These are phyloP conservation scores for Gibbula magus DNA, from an alignment of 2,888 invertebrate genomes.

Conservation along the genomic window DNA sequence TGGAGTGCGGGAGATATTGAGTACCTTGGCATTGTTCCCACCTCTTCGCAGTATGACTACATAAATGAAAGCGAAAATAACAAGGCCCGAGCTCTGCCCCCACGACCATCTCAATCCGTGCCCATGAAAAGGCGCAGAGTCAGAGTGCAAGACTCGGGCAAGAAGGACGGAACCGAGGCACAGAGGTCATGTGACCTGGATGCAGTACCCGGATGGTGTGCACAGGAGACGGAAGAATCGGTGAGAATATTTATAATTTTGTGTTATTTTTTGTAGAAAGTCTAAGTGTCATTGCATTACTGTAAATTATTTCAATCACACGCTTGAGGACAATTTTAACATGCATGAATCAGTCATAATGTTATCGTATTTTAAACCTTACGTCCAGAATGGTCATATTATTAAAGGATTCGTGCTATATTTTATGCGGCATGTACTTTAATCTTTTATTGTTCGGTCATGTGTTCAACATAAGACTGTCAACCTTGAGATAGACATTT, in stretches of 20 bases:
- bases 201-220: conserved; percentile 24
- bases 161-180: not conserved
- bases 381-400: no score
- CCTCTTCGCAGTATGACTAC: not conserved
- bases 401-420: no score
- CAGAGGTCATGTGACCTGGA: not conserved
- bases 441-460: no score
- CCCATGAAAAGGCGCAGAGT: not conserved
- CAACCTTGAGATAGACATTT: not conserved
- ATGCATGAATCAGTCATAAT: no score
- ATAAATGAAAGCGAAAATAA: not conserved
- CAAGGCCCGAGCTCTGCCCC: not conserved
- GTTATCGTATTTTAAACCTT: no score
- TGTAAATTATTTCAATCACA: no score
- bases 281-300: no score
- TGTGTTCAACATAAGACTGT: no score
- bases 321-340: no score
- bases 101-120: not conserved
- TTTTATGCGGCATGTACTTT: no score
- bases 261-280: no score
- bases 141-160: not conserved
- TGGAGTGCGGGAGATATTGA: not conserved
- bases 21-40: not conserved
- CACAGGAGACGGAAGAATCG: conserved; percentile 1
- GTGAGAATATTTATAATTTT: not conserved